phyloP scores from a whole-genome alignment of 92 coral and sea anemone species.

The Epizoanthus illoricatus region DNA sequence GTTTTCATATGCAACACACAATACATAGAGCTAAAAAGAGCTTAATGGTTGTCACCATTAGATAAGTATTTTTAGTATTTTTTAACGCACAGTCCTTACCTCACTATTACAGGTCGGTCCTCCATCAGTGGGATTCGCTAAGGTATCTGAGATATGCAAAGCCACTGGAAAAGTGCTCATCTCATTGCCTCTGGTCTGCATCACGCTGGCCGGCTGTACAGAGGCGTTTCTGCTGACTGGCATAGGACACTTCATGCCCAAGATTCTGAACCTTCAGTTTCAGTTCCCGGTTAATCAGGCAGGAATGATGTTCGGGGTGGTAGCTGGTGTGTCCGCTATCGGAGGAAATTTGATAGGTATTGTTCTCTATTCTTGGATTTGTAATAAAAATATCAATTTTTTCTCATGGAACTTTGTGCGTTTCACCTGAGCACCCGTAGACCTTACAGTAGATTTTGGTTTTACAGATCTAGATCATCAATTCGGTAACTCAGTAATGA shows the following conservation, averaged over 20 bases:
- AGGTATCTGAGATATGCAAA: conserved; percentile 63
- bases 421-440: no score
- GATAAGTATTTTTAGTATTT: no score
- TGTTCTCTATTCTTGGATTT: not conserved
- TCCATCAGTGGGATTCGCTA: conserved; percentile 48
- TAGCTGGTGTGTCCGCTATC: conserved; percentile 64
- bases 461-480: no score
- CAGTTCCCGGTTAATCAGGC: conserved; percentile 58
- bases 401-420: no score
- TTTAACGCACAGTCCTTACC: not conserved
- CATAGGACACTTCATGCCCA: conserved; percentile 80
- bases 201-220: conserved; percentile 66
- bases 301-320: conserved; percentile 71
- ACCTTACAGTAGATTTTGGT: no score
- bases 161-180: conserved; percentile 68
- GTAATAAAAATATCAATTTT: no score
- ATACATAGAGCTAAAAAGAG: no score
- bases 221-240: conserved; percentile 67
- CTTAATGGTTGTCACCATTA: no score
- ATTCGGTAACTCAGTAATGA: no score
- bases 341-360: conserved; percentile 80
- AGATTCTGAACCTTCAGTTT: conserved; percentile 74
- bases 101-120: conserved; percentile 4
- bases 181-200: conserved; percentile 61
- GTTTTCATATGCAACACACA: no score